These are phyloP conservation scores for Gopherus evgoodei DNA, from an alignment of 2,113 vertebrate species.

Conservation along the genomic window DNA sequence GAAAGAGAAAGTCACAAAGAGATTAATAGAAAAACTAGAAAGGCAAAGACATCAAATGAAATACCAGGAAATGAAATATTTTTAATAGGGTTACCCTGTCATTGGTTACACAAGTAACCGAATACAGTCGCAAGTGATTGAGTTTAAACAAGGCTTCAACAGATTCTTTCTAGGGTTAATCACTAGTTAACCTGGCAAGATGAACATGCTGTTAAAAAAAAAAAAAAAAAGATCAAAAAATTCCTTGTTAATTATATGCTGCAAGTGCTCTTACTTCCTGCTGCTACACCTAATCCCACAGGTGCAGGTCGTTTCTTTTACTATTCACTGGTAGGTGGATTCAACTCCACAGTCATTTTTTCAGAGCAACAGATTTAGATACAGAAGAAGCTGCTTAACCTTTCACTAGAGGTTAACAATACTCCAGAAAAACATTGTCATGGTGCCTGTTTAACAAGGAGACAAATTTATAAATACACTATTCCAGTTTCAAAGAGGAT, in stretches of 20 bases:
- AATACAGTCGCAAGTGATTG: constrained; percentile 65
- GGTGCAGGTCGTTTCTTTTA: constrained; percentile 80
- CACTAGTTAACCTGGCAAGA: constrained; percentile 86
- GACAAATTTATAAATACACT: constrained; percentile 43
- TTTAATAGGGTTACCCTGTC: constrained; percentile 68
- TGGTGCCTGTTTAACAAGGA: constrained; percentile 45
- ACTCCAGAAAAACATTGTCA: constrained; percentile 57
- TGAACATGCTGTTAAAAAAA: constrained; percentile 77
- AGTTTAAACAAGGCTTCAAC: constrained; percentile 76
- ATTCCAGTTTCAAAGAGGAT: constrained; percentile 43
- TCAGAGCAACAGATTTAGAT: constrained; percentile 74
- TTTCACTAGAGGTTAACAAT: constrained; percentile 71
- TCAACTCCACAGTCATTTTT: constrained; percentile 54
- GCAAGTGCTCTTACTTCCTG: constrained; percentile 85
- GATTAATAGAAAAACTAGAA: constrained; percentile 64
- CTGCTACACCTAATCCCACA: constrained; percentile 84
- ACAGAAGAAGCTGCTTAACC: constrained; percentile 76
- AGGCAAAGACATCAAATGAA: constrained; percentile 69
- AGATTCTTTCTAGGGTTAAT: constrained; percentile 84
- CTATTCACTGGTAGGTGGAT: constrained; percentile 75
- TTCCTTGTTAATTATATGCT: constrained; percentile 88
- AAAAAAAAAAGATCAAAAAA: constrained; percentile 62
- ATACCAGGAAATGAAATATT: constrained; percentile 70
- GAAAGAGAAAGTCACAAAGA: constrained; percentile 59
- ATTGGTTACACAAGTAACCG: constrained; percentile 68